Conservation (phyloP, 1,140 invertebrate genomes). For the Drosophila paulistorum region DNA sequence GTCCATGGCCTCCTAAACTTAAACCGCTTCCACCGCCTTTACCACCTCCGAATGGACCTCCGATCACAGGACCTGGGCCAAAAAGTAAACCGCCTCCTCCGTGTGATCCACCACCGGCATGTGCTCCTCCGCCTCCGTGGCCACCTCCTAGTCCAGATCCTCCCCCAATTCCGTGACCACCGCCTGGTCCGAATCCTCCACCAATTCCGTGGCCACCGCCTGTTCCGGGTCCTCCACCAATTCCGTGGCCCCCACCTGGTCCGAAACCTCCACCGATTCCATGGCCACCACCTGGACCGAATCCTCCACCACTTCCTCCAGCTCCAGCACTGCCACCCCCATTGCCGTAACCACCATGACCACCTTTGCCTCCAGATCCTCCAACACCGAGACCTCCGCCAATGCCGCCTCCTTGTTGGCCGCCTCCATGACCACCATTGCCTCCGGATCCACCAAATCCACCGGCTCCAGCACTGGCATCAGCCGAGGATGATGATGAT, state of each 20-base stretch:
- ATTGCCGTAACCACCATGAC: conserved; percentile 6
- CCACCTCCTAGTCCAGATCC: conserved; percentile 23
- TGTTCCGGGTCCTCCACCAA: conserved; percentile 9
- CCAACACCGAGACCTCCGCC: conserved; percentile 13
- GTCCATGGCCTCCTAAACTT: conserved; percentile 4
- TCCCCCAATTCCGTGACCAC: conserved; percentile 22
- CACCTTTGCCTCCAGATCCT: neutral
- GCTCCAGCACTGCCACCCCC: conserved; percentile 7
- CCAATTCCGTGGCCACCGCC: conserved; percentile 16
- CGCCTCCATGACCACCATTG: neutral
- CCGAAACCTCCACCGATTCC: conserved; percentile 21
- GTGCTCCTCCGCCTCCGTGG: conserved; percentile 19
- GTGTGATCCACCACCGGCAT: neutral
- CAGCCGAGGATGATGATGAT: neutral
- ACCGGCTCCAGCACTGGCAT: neutral
- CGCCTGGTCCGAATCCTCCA: conserved; percentile 9
- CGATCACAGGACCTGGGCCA: no score
- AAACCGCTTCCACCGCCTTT: conserved; percentile 15
- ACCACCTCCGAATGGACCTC: conserved; percentile 19
- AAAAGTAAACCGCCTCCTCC: neutral
- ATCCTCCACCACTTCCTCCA: conserved; percentile 12
- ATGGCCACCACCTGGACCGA: conserved; percentile 27
- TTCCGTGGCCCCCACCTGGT: conserved; percentile 23
- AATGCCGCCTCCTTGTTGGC: neutral
- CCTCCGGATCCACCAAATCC: neutral